Conservation (phyloP, 1,140 invertebrate genomes). For the Heliothis virescens region DNA sequence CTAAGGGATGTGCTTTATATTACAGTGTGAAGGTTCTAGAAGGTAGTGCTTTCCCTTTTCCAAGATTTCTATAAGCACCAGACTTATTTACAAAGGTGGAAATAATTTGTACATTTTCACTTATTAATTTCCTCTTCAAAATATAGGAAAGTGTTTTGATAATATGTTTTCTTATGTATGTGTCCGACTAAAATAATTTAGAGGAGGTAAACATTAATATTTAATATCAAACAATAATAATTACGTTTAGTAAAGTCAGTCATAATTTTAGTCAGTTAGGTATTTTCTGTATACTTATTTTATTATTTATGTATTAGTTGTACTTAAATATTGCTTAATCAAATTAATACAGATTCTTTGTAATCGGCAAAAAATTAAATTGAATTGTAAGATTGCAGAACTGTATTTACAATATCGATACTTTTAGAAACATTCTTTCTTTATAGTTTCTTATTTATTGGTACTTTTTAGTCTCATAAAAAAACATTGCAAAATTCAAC, state of each 20-base stretch:
- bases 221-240: not conserved
- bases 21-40: conserved; percentile 38
- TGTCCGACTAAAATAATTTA: conserved; percentile 18
- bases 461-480: too few species aligned
- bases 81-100: conserved; percentile 41
- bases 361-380: too few species aligned
- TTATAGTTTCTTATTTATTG: too few species aligned
- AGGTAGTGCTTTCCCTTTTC: conserved; percentile 45
- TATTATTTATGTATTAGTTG: conserved; percentile 13
- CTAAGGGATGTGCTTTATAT: conserved; percentile 57
- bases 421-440: too few species aligned
- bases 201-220: conserved; percentile 9
- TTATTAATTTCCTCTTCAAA: not conserved
- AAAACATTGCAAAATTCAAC: too few species aligned
- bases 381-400: too few species aligned
- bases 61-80: conserved; percentile 6
- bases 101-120: not conserved
- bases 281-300: not conserved
- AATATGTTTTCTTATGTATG: not conserved
- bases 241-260: conserved; percentile 16
- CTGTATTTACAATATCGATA: too few species aligned
- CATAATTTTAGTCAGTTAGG: conserved; percentile 27
- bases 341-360: not conserved
- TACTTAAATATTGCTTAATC: not conserved
- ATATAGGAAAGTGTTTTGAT: not conserved